A percentile compares a stretch with the other conserved stretches of the same genome.
Evolutionary conservation across 2,888 invertebrate species (phyloP).

Genomic region (Trichopria drosophilae): DNA sequence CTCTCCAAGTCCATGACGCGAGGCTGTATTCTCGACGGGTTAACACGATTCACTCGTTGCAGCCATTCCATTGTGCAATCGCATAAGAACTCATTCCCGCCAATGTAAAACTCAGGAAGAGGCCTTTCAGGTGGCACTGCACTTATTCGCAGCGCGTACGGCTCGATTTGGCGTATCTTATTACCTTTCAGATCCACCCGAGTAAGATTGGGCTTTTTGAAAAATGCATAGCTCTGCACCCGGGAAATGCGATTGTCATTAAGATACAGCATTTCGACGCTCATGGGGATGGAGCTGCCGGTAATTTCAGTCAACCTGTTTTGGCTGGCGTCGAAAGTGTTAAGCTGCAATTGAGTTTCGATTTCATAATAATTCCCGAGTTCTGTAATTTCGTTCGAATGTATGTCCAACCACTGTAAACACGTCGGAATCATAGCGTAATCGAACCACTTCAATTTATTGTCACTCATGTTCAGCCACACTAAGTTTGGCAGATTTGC

Average conservation of each 20-base stretch:
- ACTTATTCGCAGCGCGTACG: conserved; percentile 75
- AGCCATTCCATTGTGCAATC: conserved; percentile 92
- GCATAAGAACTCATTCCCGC: conserved; percentile 84
- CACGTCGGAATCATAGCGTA: conserved; percentile 83
- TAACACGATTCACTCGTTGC: conserved; percentile 75
- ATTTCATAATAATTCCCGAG: conserved; percentile 84
- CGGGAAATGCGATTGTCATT: conserved; percentile 81
- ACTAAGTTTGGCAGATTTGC: conserved; percentile 79
- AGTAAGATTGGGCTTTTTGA: conserved; percentile 82
- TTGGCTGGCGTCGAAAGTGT: conserved; percentile 80
- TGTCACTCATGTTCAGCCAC: conserved; percentile 85
- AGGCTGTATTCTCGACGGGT: conserved; percentile 77
- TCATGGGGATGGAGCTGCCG: conserved; percentile 80
- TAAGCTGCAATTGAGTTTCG: conserved; percentile 76
- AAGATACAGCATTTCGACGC: conserved; percentile 76
- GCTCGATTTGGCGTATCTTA: conserved; percentile 74
- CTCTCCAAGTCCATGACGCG: conserved; percentile 80
- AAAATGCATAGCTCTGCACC: conserved; percentile 84
- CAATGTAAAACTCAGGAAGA: conserved; percentile 81
- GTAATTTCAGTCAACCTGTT: conserved; percentile 81
- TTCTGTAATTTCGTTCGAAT: conserved; percentile 80
- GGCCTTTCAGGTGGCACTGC: conserved; percentile 73
- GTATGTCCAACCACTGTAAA: conserved; percentile 83
- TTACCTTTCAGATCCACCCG: conserved; percentile 81
- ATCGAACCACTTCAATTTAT: conserved; percentile 81